Percentiles rank a stretch among this genome's conserved stretches.
Conservation (phyloP, 2,888 invertebrate species). For the Drosophila infuscata region DNA sequence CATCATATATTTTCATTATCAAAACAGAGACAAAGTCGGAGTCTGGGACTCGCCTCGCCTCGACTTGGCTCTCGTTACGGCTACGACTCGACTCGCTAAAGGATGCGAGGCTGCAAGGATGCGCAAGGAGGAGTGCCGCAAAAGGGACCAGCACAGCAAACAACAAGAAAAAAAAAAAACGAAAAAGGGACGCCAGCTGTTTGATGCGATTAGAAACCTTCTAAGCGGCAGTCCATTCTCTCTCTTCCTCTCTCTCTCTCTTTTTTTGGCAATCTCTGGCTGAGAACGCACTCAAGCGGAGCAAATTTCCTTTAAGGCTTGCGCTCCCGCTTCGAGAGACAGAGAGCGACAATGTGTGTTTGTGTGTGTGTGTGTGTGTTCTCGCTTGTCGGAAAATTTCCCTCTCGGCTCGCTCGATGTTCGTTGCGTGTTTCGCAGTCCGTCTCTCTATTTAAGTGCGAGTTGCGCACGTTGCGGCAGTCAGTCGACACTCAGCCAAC, state of each 20-base stretch:
- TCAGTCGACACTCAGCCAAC: slow-evolving; percentile 77
- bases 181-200: slow-evolving; percentile 65
- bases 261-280: neutral
- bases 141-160: slow-evolving; percentile 48
- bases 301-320: slow-evolving; percentile 53
- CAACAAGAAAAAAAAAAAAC: neutral
- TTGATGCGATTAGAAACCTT: slow-evolving; percentile 69
- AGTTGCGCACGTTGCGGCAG: slow-evolving; percentile 77
- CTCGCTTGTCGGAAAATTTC: slow-evolving; percentile 37
- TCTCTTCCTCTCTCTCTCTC: slow-evolving; percentile 1
- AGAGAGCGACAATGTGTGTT: neutral
- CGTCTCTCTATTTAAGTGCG: slow-evolving; percentile 73
- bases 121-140: slow-evolving; percentile 36
- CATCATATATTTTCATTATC: slow-evolving; percentile 83
- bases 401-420: slow-evolving; percentile 26
- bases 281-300: slow-evolving; percentile 36
- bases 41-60: slow-evolving; percentile 27
- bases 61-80: neutral
- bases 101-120: slow-evolving; percentile 15
- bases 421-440: slow-evolving; percentile 15
- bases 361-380: slow-evolving; percentile 2
- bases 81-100: slow-evolving; percentile 5
- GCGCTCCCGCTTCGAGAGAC: slow-evolving; percentile 24
- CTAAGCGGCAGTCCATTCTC: slow-evolving; percentile 23
- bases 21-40: slow-evolving; percentile 73